Evolutionary conservation across 1,140 invertebrate species (phyloP).

Genomic region (Tetramorium simillimum): DNA sequence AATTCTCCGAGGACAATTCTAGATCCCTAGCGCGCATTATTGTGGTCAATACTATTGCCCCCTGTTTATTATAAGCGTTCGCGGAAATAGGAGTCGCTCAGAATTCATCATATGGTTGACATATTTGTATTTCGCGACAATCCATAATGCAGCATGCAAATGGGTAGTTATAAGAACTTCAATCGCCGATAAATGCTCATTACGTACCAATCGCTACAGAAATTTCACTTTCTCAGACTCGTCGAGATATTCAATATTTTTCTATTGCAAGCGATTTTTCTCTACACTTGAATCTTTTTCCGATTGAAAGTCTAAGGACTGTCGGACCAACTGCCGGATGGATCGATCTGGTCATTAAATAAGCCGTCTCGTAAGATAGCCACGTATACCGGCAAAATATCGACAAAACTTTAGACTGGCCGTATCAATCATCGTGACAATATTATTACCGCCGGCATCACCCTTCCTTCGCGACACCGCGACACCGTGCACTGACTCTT

Average conservation of each 20-base stretch:
- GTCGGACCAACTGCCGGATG: not conserved
- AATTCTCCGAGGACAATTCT: not conserved
- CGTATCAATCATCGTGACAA: slow-evolving; percentile 62
- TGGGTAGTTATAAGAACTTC: slow-evolving; percentile 7
- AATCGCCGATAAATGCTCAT: slow-evolving; percentile 25
- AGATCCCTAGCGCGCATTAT: not conserved
- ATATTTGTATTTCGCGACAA: slow-evolving; percentile 16
- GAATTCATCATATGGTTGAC: slow-evolving; percentile 27
- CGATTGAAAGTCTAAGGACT: not conserved
- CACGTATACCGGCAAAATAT: slow-evolving; percentile 34
- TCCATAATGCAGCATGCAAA: slow-evolving; percentile 18
- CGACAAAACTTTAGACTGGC: slow-evolving; percentile 58
- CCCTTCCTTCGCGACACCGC: slow-evolving; percentile 67
- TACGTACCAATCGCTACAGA: not conserved
- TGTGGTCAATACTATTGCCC: slow-evolving; percentile 11
- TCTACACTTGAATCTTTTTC: not conserved
- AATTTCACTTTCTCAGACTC: not conserved
- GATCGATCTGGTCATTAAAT: slow-evolving; percentile 48
- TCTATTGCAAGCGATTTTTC: not conserved
- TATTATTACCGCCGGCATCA: slow-evolving; percentile 59
- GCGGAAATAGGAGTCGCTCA: slow-evolving; percentile 23
- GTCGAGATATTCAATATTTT: slow-evolving; percentile 6
- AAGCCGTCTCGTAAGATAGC: slow-evolving; percentile 56
- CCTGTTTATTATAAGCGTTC: slow-evolving; percentile 16
- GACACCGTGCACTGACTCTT: slow-evolving; percentile 75